These are phyloP conservation scores for Rhombomys opimus DNA, from an alignment of 2,113 vertebrate genomes.

Conservation along the genomic window DNA sequence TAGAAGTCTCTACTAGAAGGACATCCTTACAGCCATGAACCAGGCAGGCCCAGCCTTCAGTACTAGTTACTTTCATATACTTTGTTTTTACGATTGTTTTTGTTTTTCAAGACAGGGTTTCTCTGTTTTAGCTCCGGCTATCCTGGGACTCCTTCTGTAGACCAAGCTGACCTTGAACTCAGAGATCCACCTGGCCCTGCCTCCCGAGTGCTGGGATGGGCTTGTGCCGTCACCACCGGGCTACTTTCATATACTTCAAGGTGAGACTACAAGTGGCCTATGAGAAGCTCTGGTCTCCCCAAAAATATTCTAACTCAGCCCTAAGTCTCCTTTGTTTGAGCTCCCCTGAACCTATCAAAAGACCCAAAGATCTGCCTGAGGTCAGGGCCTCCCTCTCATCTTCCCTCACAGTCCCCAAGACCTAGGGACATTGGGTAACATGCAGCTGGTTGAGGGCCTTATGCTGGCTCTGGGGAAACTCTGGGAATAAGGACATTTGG, in stretches of 20 bases:
- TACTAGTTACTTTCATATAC: not conserved
- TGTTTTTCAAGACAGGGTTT: no score
- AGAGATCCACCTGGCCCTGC: no score
- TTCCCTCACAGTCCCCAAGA: not conserved
- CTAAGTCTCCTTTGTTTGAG: not conserved
- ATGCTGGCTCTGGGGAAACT: not conserved
- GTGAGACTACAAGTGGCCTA: not conserved
- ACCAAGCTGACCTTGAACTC: no score
- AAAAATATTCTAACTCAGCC: not conserved
- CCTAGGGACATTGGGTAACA: not conserved
- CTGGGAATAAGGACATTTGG: not conserved
- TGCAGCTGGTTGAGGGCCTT: rapidly evolving
- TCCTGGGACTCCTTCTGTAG: no score
- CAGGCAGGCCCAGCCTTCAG: no score
- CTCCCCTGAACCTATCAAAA: not conserved
- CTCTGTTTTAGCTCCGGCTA: no score
- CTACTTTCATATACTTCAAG: not conserved
- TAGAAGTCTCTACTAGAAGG: not conserved
- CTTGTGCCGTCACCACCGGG: no score
- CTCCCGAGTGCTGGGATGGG: no score
- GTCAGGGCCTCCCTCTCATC: not conserved
- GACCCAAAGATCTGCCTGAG: not conserved
- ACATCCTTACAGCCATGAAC: rapidly evolving
- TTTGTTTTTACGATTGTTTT: no score
- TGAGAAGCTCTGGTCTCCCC: not conserved